A percentile compares a stretch with the other conserved stretches of the same genome.
Evolutionary conservation across 2,113 vertebrate species (phyloP).

Genomic region (Chaenogobius annularis): DNA sequence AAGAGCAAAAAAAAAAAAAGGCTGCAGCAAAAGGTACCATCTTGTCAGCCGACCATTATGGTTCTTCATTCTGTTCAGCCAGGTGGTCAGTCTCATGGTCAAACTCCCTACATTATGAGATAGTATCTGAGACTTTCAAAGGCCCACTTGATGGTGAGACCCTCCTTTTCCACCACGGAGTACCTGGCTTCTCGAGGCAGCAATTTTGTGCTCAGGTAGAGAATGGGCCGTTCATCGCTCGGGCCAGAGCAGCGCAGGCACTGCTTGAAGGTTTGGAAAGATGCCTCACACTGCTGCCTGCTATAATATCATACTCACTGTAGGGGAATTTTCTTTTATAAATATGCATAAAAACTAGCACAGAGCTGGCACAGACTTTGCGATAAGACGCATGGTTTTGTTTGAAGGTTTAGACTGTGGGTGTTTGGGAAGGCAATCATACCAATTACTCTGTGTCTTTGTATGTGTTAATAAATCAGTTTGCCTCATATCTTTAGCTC

Average conservation of each 20-base stretch:
- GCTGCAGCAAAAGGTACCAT: no score
- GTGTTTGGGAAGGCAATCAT: conserved; percentile 58
- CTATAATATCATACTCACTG: conserved; percentile 25
- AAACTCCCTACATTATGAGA: no score
- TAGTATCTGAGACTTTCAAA: no score
- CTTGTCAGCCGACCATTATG: no score
- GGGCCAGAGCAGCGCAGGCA: not conserved
- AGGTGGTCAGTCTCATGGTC: no score
- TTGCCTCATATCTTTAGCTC: conserved; percentile 54
- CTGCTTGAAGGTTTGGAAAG: not conserved
- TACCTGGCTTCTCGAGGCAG: no score
- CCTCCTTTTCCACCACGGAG: no score
- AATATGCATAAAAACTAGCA: conserved; percentile 25
- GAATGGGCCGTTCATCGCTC: no score
- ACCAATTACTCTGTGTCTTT: conserved; percentile 54
- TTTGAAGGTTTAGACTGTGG: conserved; percentile 56
- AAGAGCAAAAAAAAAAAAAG: no score
- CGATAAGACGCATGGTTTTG: conserved; percentile 47
- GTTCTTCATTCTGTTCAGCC: no score
- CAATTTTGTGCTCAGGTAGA: no score
- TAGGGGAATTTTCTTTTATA: conserved; percentile 18
- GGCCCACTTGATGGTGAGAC: no score
- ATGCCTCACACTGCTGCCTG: not conserved
- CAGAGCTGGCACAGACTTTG: conserved; percentile 47
- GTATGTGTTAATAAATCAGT: conserved; percentile 44